phyloP scores from a whole-genome alignment of 2,113 vertebrate genomes.

The Neolamprologus sp. region DNA sequence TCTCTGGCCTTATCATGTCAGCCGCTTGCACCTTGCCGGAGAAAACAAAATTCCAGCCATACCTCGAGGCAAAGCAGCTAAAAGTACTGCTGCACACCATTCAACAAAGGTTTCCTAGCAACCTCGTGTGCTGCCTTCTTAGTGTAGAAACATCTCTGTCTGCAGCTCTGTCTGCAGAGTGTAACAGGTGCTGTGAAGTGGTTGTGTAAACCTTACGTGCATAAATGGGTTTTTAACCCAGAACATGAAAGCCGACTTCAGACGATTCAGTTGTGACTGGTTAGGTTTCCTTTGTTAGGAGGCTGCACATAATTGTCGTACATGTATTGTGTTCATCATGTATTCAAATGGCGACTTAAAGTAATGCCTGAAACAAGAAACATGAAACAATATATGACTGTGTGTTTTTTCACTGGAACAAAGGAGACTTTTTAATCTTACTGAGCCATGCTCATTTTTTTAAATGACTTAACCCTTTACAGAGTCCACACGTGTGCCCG shows the following conservation, averaged over 20 bases:
- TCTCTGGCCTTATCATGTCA: conserved; percentile 41
- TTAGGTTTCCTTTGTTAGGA: neutral
- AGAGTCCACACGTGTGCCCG: neutral
- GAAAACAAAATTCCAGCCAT: conserved; percentile 48
- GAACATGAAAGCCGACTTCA: neutral
- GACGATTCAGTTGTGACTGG: neutral
- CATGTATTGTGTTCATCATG: neutral
- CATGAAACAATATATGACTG: neutral
- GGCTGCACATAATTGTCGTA: neutral
- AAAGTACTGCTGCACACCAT: conserved; percentile 29
- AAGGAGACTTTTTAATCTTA: neutral
- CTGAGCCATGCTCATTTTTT: neutral
- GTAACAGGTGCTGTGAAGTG: neutral
- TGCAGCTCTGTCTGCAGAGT: neutral
- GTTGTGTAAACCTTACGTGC: neutral
- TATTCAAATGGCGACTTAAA: neutral
- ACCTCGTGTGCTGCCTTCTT: conserved; percentile 17
- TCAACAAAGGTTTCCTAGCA: conserved; percentile 64
- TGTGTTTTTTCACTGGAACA: neutral
- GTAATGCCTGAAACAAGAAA: neutral
- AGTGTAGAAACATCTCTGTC: neutral
- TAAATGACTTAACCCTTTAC: neutral
- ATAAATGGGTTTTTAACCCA: neutral
- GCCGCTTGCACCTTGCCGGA: conserved; percentile 20
- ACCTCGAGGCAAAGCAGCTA: conserved; percentile 40